Conservation (phyloP, 1,140 invertebrate species). For the Amyelois transitella region DNA sequence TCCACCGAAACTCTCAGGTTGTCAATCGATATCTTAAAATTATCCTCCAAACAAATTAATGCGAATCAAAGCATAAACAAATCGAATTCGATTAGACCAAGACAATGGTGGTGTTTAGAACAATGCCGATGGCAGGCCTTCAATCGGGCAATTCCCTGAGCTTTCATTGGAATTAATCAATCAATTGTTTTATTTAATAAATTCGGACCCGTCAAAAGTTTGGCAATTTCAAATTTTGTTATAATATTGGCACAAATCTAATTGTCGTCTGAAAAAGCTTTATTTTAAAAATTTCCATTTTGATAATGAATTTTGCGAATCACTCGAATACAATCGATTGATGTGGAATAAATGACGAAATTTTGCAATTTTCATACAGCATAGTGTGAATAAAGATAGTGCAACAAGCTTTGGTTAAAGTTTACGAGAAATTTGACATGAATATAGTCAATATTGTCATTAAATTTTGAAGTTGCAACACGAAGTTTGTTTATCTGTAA, state of each 20-base stretch:
- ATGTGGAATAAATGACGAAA: no score
- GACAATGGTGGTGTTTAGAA: conserved; percentile 10
- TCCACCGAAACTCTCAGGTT: no score
- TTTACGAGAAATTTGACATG: no score
- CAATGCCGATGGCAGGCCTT: conserved; percentile 8
- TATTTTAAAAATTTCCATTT: no score
- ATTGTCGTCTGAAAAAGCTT: background rate
- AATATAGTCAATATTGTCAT: no score
- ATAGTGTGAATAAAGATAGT: no score
- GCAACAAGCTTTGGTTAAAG: no score
- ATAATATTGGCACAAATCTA: background rate
- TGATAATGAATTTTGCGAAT: no score
- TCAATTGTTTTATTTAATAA: conserved; percentile 18
- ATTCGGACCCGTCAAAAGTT: conserved; percentile 7
- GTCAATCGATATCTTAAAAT: background rate
- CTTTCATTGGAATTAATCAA: conserved; percentile 16
- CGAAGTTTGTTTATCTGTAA: no score
- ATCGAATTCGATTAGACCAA: conserved; percentile 14
- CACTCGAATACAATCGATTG: no score
- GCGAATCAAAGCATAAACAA: conserved; percentile 11
- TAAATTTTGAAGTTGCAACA: no score
- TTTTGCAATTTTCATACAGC: no score
- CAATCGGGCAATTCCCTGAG: conserved; percentile 6
- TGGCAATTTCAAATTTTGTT: conserved; percentile 2
- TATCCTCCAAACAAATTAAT: conserved; percentile 1